Evolutionary conservation across 2,888 invertebrate genomes (phyloP).

Genomic region (Caenorhabditis sp.): DNA sequence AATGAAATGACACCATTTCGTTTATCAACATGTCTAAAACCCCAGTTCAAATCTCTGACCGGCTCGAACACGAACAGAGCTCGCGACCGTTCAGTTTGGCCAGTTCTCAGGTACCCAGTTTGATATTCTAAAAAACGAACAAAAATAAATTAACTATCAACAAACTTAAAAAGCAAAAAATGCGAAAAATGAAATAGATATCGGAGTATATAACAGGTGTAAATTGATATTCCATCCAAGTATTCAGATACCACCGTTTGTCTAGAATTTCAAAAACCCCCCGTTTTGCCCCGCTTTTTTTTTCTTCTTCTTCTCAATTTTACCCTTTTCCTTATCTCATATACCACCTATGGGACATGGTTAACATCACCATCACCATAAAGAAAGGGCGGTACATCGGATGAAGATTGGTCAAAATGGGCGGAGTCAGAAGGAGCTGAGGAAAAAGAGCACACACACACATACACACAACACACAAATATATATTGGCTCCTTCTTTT

Average conservation of each 20-base stretch:
- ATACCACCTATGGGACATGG: neutral
- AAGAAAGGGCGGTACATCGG: neutral
- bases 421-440: neutral
- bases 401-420: neutral
- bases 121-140: too few species aligned
- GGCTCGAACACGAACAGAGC: too few species aligned
- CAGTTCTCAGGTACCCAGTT: too few species aligned
- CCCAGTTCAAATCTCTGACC: too few species aligned
- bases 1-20: too few species aligned
- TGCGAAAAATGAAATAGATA: neutral
- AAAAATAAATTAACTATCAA: too few species aligned
- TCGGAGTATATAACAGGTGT: neutral
- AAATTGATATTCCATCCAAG: conserved; percentile 2
- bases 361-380: neutral
- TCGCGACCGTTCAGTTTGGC: too few species aligned
- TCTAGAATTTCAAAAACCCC: neutral
- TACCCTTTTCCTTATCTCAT: neutral
- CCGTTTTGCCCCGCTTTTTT: too few species aligned
- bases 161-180: too few species aligned
- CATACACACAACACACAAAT: too few species aligned
- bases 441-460: conserved; percentile 1
- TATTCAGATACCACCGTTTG: neutral
- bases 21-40: too few species aligned
- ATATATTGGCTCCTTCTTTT: too few species aligned
- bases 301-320: neutral